Conservation (phyloP, 2,797 vertebrate species). For the Tapirus indicus region DNA sequence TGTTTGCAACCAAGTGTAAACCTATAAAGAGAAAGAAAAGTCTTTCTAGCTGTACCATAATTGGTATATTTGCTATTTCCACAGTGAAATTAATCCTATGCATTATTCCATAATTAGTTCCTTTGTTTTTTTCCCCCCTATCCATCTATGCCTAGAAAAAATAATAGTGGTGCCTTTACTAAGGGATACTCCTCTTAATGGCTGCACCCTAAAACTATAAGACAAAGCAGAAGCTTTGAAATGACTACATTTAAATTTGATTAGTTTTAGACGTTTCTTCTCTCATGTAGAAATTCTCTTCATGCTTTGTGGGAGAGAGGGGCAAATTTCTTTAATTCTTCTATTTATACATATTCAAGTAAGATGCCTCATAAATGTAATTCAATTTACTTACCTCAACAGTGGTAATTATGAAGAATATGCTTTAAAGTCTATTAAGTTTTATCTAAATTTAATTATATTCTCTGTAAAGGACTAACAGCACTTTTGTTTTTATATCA, state of each 20-base stretch:
- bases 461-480: not conserved
- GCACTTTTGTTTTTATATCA: slow-evolving; percentile 37
- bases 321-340: not conserved
- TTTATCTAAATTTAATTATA: slow-evolving; percentile 63
- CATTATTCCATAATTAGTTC: not conserved
- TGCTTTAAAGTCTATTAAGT: slow-evolving; percentile 34
- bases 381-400: slow-evolving; percentile 23
- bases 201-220: not conserved
- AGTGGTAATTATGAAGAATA: slow-evolving; percentile 57
- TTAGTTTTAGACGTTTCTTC: not conserved
- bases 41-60: not conserved
- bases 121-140: not conserved
- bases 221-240: not conserved
- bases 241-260: not conserved
- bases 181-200: not conserved
- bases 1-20: not conserved
- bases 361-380: not conserved
- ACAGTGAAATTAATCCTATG: not conserved
- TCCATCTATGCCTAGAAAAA: not conserved
- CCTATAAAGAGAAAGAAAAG: not conserved
- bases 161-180: not conserved
- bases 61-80: not conserved
- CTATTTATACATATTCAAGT: not conserved
- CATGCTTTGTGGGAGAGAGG: not conserved
- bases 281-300: not conserved